Base-by-base conservation (phyloP, 2,888 invertebrate genomes). In the Meliscaeva auricollis region DNA sequence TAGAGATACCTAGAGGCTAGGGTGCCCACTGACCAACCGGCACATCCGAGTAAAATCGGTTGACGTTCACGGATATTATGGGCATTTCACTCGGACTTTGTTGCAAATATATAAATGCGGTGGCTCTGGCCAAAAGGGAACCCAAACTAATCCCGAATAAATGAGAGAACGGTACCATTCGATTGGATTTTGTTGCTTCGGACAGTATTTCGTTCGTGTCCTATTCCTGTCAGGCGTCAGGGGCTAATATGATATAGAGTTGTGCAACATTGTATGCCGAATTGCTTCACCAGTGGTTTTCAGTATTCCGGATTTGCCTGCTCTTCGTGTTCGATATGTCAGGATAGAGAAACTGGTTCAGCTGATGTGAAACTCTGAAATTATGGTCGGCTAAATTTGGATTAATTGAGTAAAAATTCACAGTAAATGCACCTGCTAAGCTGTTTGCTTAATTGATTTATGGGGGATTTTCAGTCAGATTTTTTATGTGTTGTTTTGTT, bases 401-500 rank as follows among this genome's bases (percentile, higher is more conserved):
- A 88, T 88, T 88, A 87, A 87, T 88, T 88, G 88, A 88, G 87
- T 83, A 88, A 87, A 88, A 88, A 88, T 88, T 87, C 87, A 88
- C 88, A 88, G 88, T 87, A 88, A 88, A 88, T 88, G 88, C 88
- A 87, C 87, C 88, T 88, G 87, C 87, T 88, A 89, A 88, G 89
- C 88, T 88, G 87, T 88, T 87, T 87, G 88, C 88, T 89, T 90
- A 90, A 90, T 90, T 90, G 90, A 90, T 91, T 90, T 90, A 90
- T 90, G 90, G 89, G 89, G 87, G 88, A 46, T 88, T 88, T 88
- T 66, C 50, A 70, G 58, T 58, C 58, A 38, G 38, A 38, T 56
- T 35, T 13, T 0, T 20, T 32, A 17, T 32, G 26, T 15, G 11
- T 56, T 56, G 20, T 79, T 72, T 81, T 44, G 26, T 30, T 30